These are phyloP conservation scores for Sanderia malayensis DNA, from an alignment of 30 jellyfish, hydroid and myxozoan species.

Conservation along the genomic window DNA sequence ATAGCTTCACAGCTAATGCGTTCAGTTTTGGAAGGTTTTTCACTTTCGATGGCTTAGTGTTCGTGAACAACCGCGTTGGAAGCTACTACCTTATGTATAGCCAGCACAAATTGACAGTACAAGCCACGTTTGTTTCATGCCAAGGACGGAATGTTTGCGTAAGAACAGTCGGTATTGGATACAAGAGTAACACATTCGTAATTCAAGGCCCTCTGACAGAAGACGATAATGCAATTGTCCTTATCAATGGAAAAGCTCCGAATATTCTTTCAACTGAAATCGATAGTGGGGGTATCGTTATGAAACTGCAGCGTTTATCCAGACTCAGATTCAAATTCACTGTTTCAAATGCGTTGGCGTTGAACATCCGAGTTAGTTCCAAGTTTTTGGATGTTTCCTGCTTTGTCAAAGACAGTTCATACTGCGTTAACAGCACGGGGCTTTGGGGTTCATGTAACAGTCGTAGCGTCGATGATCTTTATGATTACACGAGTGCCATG, in stretches of 20 bases:
- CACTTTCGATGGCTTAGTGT: slow-evolving; percentile 39
- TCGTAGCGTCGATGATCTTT: slow-evolving; percentile 17
- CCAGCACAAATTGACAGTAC: background rate
- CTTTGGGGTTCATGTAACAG: slow-evolving; percentile 46
- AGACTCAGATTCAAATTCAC: slow-evolving; percentile 12
- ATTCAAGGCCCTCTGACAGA: slow-evolving; percentile 33
- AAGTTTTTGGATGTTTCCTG: slow-evolving; percentile 34
- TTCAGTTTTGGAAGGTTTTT: slow-evolving; percentile 25
- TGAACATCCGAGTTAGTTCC: background rate
- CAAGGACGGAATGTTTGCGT: slow-evolving; percentile 35
- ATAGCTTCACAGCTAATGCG: slow-evolving; percentile 30
- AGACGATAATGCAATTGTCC: slow-evolving; percentile 1
- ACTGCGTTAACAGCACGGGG: slow-evolving; percentile 51
- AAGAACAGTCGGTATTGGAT: slow-evolving; percentile 17
- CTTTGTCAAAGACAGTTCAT: background rate
- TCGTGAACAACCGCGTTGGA: slow-evolving; percentile 22
- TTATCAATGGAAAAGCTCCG: slow-evolving; percentile 17
- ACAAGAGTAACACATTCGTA: background rate
- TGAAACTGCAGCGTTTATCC: slow-evolving; percentile 1
- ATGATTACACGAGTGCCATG: slow-evolving; percentile 13
- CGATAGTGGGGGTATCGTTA: background rate
- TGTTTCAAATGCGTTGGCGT: background rate
- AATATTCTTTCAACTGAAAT: background rate
- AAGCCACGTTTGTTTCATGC: slow-evolving; percentile 25
- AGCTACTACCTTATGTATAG: slow-evolving; percentile 9